Conservation (phyloP, 1,140 invertebrate species). For the Aphaenogaster floridana region DNA sequence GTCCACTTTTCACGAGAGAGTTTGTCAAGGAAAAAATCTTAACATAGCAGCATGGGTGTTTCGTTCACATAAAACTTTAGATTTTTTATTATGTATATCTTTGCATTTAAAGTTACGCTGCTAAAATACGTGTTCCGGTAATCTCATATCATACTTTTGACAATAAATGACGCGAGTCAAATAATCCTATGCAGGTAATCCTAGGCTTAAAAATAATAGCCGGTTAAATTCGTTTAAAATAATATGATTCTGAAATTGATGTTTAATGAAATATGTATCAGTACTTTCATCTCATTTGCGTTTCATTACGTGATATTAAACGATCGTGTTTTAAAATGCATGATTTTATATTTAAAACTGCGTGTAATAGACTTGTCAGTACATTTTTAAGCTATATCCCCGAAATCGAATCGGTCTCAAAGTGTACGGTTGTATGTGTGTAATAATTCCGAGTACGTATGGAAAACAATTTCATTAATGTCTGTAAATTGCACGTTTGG, state of each 20-base stretch:
- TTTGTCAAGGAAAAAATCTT: not conserved
- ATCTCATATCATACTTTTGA: constrained; percentile 26
- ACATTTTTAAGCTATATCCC: constrained; percentile 31
- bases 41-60: not conserved
- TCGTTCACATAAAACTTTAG: not conserved
- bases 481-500: constrained; percentile 43
- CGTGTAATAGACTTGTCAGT: constrained; percentile 4
- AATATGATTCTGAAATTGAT: not conserved
- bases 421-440: not conserved
- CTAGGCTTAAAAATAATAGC: not conserved
- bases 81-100: constrained; percentile 5
- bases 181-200: not conserved
- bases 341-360: constrained; percentile 34
- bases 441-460: constrained; percentile 7
- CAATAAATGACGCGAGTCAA: not conserved
- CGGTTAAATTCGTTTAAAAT: constrained; percentile 2
- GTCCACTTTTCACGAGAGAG: not conserved
- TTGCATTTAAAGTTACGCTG: not conserved
- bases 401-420: constrained; percentile 33
- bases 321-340: constrained; percentile 9
- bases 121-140: not conserved
- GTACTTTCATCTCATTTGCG: constrained; percentile 25
- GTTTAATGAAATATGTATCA: not conserved
- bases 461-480: constrained; percentile 48
- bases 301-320: constrained; percentile 20